These are phyloP conservation scores for Toxotes chatareus DNA, from an alignment of 2,113 vertebrate species.

Conservation along the genomic window DNA sequence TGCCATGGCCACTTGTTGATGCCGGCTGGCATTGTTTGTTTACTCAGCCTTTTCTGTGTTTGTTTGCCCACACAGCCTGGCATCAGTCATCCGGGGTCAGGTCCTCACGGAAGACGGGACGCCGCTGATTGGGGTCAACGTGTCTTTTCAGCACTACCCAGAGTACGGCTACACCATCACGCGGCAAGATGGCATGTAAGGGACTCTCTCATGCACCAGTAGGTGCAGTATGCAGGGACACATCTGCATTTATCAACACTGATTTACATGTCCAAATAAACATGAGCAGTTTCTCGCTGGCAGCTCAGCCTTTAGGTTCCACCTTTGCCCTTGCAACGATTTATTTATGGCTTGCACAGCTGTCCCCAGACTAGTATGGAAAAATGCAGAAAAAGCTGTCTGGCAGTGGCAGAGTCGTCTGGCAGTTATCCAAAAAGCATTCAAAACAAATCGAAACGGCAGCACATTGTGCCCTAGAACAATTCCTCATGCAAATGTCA, in stretches of 20 bases:
- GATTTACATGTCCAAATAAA: conserved; percentile 44
- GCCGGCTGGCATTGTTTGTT: conserved; percentile 62
- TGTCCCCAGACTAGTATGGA: conserved; percentile 4
- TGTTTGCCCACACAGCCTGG: conserved; percentile 88
- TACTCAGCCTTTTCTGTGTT: conserved; percentile 68
- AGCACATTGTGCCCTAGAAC: conserved; percentile 64
- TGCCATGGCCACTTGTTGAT: conserved; percentile 34
- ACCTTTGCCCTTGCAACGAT: conserved; percentile 19
- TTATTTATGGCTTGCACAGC: background rate
- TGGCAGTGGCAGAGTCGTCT: conserved; percentile 36
- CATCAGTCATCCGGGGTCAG: conserved; percentile 96
- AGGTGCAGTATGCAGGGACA: background rate
- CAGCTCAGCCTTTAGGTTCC: conserved; percentile 2
- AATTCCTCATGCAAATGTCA: conserved; percentile 81
- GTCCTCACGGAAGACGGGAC: conserved; percentile 97
- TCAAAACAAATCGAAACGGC: conserved; percentile 66
- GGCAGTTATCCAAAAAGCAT: conserved; percentile 43
- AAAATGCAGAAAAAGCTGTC: conserved; percentile 23
- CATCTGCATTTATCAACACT: conserved; percentile 17
- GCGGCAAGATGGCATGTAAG: conserved; percentile 98
- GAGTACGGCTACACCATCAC: conserved; percentile 95
- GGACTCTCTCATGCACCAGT: conserved; percentile 21
- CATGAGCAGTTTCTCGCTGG: background rate
- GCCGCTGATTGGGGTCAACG: conserved; percentile 98
- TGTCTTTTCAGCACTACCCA: conserved; percentile 94